Percentiles rank a stretch among this genome's conserved stretches.
Evolutionary conservation across 2,113 vertebrate species (phyloP).

Genomic region (Caracal caracal): DNA sequence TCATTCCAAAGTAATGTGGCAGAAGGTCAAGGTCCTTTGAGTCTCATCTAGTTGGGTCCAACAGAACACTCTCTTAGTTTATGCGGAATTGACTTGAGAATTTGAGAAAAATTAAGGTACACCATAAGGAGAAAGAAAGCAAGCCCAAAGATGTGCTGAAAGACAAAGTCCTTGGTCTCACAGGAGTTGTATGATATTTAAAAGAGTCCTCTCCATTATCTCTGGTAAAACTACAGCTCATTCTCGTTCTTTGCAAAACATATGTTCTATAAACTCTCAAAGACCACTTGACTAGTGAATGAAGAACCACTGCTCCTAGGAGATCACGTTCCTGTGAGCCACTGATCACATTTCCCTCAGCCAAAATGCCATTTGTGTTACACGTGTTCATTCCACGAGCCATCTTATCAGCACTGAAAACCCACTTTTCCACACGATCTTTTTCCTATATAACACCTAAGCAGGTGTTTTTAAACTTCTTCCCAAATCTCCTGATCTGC

Average conservation of each 20-base stretch:
- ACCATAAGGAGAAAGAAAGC: neutral
- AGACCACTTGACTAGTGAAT: neutral
- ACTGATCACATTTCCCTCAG: neutral
- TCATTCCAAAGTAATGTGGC: neutral
- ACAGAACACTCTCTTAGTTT: neutral
- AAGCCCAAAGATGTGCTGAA: neutral
- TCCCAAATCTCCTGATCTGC: neutral
- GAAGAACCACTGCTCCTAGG: neutral
- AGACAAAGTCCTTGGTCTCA: neutral
- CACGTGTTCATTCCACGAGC: neutral
- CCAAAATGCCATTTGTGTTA: no score
- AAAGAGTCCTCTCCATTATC: neutral
- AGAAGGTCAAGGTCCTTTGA: neutral
- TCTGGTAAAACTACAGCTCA: neutral
- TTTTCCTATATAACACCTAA: neutral
- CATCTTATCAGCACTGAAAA: neutral
- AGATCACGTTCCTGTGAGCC: neutral
- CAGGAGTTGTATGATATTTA: neutral
- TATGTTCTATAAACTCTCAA: neutral
- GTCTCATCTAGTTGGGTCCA: neutral
- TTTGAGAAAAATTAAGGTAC: neutral
- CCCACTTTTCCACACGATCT: neutral
- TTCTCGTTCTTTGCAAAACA: neutral
- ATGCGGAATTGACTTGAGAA: neutral
- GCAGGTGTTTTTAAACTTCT: neutral